Evolutionary conservation across 2,113 vertebrate genomes (phyloP).

Genomic region (Salvelinus namaycush): DNA sequence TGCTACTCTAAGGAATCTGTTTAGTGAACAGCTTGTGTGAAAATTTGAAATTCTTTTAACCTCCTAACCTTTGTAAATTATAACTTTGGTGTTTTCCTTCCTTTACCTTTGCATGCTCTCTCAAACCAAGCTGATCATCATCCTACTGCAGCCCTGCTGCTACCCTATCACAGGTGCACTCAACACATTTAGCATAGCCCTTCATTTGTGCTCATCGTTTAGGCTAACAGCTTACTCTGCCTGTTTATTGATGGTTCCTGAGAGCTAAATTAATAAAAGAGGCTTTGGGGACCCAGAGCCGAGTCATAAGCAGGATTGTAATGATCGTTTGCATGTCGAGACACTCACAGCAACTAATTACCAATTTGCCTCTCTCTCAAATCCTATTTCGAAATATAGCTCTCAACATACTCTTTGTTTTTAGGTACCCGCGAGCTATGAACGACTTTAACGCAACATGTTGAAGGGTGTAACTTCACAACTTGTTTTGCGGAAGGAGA

Average conservation of each 20-base stretch:
- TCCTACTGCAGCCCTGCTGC: not conserved
- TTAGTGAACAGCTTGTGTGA: too few relatives aligned
- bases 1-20: too few relatives aligned
- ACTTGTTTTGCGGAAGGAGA: slow-evolving; percentile 48
- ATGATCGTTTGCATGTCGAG: slow-evolving; percentile 69
- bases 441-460: slow-evolving; percentile 70
- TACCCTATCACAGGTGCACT: slow-evolving; percentile 56
- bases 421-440: slow-evolving; percentile 65
- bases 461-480: slow-evolving; percentile 41
- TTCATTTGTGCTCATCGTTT: slow-evolving; percentile 69
- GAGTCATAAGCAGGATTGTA: slow-evolving; percentile 72
- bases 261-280: slow-evolving; percentile 76
- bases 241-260: slow-evolving; percentile 74
- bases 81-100: too few relatives aligned
- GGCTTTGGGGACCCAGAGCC: slow-evolving; percentile 68
- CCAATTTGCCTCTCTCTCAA: slow-evolving; percentile 71
- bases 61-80: too few relatives aligned
- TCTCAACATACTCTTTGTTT: slow-evolving; percentile 69
- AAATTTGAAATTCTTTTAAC: too few relatives aligned
- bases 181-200: slow-evolving; percentile 64
- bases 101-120: too few relatives aligned
- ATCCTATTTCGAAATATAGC: slow-evolving; percentile 69
- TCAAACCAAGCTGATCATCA: too few relatives aligned
- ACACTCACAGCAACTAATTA: slow-evolving; percentile 58
- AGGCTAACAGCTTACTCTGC: slow-evolving; percentile 73